A percentile compares a stretch with the other conserved stretches of the same genome.
phyloP scores from a whole-genome alignment of 92 coral and sea anemone species.

The Epizoanthus illoricatus region DNA sequence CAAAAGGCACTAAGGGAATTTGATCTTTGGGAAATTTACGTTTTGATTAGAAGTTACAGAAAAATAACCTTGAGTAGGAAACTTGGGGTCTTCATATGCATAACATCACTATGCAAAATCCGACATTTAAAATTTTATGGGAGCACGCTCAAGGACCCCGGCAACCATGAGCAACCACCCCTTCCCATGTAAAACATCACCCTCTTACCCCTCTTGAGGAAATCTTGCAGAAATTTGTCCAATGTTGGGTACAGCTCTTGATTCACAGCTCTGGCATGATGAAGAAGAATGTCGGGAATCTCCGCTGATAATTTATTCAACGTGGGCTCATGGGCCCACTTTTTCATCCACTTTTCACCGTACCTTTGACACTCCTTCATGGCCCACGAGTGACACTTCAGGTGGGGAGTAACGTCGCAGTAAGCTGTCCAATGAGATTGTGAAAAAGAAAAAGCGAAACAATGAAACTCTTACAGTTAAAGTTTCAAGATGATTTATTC shows the following conservation, averaged over 20 bases:
- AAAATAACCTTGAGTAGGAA: too few relatives aligned
- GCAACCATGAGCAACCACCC: too few relatives aligned
- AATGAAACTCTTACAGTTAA: too few relatives aligned
- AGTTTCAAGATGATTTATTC: too few relatives aligned
- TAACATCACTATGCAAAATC: too few relatives aligned
- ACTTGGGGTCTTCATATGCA: not conserved
- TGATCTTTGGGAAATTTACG: too few relatives aligned
- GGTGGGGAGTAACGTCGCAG: constrained; percentile 88
- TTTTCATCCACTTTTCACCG: constrained; percentile 97
- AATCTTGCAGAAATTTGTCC: constrained; percentile 80
- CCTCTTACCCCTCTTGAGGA: constrained; percentile 81
- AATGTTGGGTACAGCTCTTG: constrained; percentile 78
- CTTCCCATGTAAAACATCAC: too few relatives aligned
- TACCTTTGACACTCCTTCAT: constrained; percentile 92
- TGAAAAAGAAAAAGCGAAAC: not conserved
- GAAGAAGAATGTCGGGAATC: constrained; percentile 77
- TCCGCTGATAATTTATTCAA: constrained; percentile 85
- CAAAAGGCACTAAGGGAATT: too few relatives aligned
- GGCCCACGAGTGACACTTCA: constrained; percentile 88
- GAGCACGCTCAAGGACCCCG: not conserved
- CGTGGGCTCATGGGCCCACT: constrained; percentile 99
- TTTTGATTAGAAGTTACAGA: too few relatives aligned
- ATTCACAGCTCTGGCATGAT: constrained; percentile 79
- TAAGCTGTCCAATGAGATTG: constrained; percentile 54
- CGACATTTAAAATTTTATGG: not conserved